Conservation (phyloP, 1,140 invertebrate species). For the Drosophila neocordata region DNA sequence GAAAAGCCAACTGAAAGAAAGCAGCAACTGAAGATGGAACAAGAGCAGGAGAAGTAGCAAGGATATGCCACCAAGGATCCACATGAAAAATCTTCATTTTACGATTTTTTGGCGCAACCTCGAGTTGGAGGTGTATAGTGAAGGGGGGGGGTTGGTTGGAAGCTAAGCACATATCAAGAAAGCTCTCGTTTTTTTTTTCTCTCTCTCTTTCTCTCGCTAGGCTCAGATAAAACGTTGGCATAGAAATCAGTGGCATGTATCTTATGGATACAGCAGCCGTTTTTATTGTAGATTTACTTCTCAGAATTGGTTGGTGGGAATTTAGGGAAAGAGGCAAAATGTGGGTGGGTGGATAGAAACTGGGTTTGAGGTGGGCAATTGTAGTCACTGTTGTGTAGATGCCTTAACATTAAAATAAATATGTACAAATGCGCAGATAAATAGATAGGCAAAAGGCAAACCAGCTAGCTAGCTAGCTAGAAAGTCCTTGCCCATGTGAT, state of each 20-base stretch:
- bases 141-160: neutral
- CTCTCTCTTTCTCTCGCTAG: constrained; percentile 20
- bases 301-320: constrained; percentile 23
- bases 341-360: constrained; percentile 3
- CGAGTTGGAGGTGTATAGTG: neutral
- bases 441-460: constrained; percentile 61
- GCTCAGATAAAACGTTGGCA: constrained; percentile 71
- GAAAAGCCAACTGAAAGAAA: constrained; percentile 60
- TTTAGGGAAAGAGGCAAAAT: neutral
- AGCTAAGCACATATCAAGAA: constrained; percentile 71
- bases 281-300: constrained; percentile 79
- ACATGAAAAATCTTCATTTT: constrained; percentile 82
- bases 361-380: constrained; percentile 59
- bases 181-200: constrained; percentile 55
- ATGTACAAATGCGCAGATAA: constrained; percentile 81
- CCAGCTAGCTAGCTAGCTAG: neutral
- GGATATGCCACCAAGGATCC: constrained; percentile 66
- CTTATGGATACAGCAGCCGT: constrained; percentile 80
- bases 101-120: constrained; percentile 66
- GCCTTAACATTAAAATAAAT: constrained; percentile 82
- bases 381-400: constrained; percentile 58
- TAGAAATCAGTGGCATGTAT: constrained; percentile 79
- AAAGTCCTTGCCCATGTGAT: constrained; percentile 69
- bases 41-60: constrained; percentile 31
- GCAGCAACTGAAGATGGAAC: constrained; percentile 36